Percentiles rank a stretch among this genome's conserved stretches.
These are phyloP conservation scores for Piaya cayana DNA, from an alignment of 2,113 vertebrate species.

Conservation along the genomic window DNA sequence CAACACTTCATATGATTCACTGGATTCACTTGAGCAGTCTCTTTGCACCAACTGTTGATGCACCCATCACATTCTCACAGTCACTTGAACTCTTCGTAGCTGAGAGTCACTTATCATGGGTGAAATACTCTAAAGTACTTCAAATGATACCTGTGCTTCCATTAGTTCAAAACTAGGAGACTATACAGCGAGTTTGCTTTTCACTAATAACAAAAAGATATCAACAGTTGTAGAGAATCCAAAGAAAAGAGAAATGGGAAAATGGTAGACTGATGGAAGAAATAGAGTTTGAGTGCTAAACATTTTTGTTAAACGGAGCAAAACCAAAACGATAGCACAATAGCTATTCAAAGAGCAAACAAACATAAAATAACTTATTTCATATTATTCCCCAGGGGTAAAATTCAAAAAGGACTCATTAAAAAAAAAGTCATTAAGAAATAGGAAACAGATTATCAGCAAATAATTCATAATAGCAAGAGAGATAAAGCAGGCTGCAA, in stretches of 20 bases:
- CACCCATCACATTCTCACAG: background rate
- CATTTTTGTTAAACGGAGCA: background rate
- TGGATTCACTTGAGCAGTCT: background rate
- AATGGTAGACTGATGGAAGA: background rate
- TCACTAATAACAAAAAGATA: background rate
- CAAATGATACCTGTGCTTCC: background rate
- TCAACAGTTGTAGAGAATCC: background rate
- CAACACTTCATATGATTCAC: background rate
- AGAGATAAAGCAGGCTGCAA: background rate
- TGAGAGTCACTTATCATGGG: background rate
- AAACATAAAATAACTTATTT: background rate
- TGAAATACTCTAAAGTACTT: background rate
- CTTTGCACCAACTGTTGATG: background rate
- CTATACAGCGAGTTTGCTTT: background rate
- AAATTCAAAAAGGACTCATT: background rate
- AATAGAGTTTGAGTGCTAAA: background rate
- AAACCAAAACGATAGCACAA: background rate
- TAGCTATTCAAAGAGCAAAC: background rate
- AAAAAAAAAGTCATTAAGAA: background rate
- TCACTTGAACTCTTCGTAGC: background rate
- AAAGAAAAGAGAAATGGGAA: background rate
- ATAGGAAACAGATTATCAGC: background rate
- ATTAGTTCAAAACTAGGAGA: background rate
- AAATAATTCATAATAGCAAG: background rate
- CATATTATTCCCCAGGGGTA: background rate